phyloP scores from a whole-genome alignment of 2,797 vertebrate genomes.

The Salmo trutta region DNA sequence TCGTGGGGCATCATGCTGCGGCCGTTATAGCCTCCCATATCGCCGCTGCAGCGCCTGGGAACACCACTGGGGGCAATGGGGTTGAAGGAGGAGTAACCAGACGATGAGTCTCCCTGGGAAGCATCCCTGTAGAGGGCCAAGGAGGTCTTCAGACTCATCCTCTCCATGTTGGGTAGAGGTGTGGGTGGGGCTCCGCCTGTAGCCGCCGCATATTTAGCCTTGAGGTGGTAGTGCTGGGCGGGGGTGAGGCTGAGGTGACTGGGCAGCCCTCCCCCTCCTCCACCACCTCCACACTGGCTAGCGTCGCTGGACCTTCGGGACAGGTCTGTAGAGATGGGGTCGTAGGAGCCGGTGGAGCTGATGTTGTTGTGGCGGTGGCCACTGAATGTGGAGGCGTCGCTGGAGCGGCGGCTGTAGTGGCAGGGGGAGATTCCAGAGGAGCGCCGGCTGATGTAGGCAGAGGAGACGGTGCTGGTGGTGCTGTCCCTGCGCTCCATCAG shows the following conservation, averaged over 20 bases:
- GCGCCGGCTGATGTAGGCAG: slow-evolving; percentile 85
- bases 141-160: slow-evolving; percentile 75
- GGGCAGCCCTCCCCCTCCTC: slow-evolving; percentile 55
- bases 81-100: slow-evolving; percentile 17
- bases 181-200: slow-evolving; percentile 88
- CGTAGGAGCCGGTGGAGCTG: slow-evolving; percentile 88
- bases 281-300: slow-evolving; percentile 84
- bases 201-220: slow-evolving; percentile 87
- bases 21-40: slow-evolving; percentile 49
- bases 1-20: slow-evolving; percentile 80
- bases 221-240: slow-evolving; percentile 88
- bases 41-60: slow-evolving; percentile 77
- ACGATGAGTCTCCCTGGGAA: slow-evolving; percentile 53
- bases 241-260: slow-evolving; percentile 85
- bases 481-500: slow-evolving; percentile 82
- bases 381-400: slow-evolving; percentile 79
- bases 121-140: slow-evolving; percentile 71
- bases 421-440: slow-evolving; percentile 91
- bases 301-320: slow-evolving; percentile 89
- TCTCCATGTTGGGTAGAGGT: slow-evolving; percentile 85
- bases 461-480: slow-evolving; percentile 86
- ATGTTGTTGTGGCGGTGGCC: slow-evolving; percentile 74
- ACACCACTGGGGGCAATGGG: slow-evolving; percentile 55
- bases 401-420: slow-evolving; percentile 90
- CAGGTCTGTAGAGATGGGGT: slow-evolving; percentile 91